Base-by-base conservation (phyloP, 92 coral and sea anemone genomes). In the Ricordea florida region DNA sequence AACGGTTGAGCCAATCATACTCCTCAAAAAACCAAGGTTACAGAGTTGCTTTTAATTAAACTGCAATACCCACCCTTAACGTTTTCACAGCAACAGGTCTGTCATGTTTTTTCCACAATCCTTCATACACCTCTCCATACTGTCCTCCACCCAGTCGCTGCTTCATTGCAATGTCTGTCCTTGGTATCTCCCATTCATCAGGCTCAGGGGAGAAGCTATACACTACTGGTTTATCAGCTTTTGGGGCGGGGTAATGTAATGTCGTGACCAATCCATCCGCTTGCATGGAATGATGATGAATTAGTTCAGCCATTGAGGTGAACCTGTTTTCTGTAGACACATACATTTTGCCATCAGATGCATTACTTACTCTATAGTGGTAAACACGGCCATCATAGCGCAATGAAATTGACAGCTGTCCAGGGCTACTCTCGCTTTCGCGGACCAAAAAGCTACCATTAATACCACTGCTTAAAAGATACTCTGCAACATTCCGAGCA, bases 81-180 rank as follows among this genome's bases (percentile, higher is more conserved):
- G 99, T 96, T 66, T 96, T 96, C 17, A 96, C 99, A 47, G 99
- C 99, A 34, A 96, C 97, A 20, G 82, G 86, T 32, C 80, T 90
- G 55, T 89, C 77, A 31, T 96, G 72, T 51, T 89, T 96, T 68
- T 92, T 96, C 99, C 99, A 96, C 30, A 88, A 50, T 22, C 97
- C 99, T 76, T 96, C 99, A 61, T 96, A 96, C 6, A 96, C 99
- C 63, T 96, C 99, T 0, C 99, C 99, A 80, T 96, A 96, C 67
- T 96, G 99, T 6, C 99, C 99, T 8, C 93, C 96, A 20, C 97
- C 99, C 25, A 96, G 79, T 1, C 96, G 68, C 35, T 96, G 97
- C 55, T 96, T 96, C 99, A 96, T 96, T 25, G 93, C 92, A 50
- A 96, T 96, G 57, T 96, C 99, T 27, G 92, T 90, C 61, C 99